Base-by-base conservation (phyloP, 2,888 invertebrate genomes). In the Zaprionus lineosus region DNA sequence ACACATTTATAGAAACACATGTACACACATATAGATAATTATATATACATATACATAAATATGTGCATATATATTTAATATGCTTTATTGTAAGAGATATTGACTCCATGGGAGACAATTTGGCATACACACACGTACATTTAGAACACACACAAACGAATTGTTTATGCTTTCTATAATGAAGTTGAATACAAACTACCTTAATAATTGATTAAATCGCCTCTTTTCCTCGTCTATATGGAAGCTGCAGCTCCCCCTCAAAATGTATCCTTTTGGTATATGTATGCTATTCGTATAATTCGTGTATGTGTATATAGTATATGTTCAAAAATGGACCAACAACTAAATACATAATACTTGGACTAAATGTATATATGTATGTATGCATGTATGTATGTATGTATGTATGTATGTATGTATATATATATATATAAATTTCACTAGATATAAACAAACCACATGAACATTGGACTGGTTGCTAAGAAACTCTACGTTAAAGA, bases 261-360 rank as follows among this genome's bases (percentile, higher is more conserved):
- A 14, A 15, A 14, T 36, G 11, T 40, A 16, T 11, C 6, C 34
- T 37, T 40, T 44, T 29, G 33, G 41, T 62, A 55, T 61, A 44
- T 64, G 50, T 47, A 59, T 70, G 50, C 41, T 57, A 31, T 72
- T 12, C 51, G 12, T 59, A 51, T 63, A 40, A 63, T 34, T 60
- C 52, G 21, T 61, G 55, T 61, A 11, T 61, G 36, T 47, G 9
- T 39, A 39, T 63, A 61, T 61, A 51, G 40, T 50, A 37, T 43
- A 37, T 65, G 31, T 67, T 82, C 40, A 60, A 65, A 73, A 83
- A 78, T 78, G 86, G 86, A 83, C 86, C 86, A 84, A 84, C 86
- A 81, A 76, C 84, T 76, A 86, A 84, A 79, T 86, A 79, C 82
- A 86, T 86, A 69, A 76, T 79, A 81, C 74, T 84, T 77, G 66